Conservation (phyloP, 2,797 vertebrate species). For the Phrynocephalus vlangalii region DNA sequence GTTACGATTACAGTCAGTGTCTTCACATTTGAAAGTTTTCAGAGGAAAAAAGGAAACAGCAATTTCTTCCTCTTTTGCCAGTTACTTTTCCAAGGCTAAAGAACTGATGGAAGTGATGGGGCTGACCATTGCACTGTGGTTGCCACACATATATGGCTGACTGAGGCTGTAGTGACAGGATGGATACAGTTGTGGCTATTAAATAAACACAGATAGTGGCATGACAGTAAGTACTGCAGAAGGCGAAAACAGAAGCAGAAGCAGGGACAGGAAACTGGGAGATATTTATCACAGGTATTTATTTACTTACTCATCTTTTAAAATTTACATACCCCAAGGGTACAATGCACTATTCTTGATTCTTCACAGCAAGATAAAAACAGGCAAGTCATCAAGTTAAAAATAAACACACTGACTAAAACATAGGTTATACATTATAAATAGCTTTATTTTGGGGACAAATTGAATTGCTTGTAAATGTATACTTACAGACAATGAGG, state of each 20-base stretch:
- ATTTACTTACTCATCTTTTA: too few species aligned
- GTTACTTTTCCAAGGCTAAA: background rate
- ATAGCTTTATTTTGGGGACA: background rate
- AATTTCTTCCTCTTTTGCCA: too few species aligned
- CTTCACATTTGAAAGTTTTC: too few species aligned
- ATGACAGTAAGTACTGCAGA: background rate
- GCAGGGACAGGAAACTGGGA: background rate
- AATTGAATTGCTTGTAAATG: background rate
- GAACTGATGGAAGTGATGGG: background rate
- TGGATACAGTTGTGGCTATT: background rate
- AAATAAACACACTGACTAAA: too few species aligned
- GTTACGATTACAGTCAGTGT: too few species aligned
- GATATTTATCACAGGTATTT: background rate
- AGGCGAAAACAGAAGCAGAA: background rate
- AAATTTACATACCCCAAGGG: too few species aligned
- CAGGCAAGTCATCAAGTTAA: too few species aligned
- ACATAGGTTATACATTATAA: too few species aligned
- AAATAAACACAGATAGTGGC: background rate
- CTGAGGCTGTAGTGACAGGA: background rate
- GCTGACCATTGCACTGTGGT: too few species aligned
- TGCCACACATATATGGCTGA: background rate
- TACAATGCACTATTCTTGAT: too few species aligned
- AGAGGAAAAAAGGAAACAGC: too few species aligned
- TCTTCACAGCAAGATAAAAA: too few species aligned
- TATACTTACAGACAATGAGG: constrained; percentile 85